Conservation (phyloP, 2,113 vertebrate species). For the Gorilla gorilla region DNA sequence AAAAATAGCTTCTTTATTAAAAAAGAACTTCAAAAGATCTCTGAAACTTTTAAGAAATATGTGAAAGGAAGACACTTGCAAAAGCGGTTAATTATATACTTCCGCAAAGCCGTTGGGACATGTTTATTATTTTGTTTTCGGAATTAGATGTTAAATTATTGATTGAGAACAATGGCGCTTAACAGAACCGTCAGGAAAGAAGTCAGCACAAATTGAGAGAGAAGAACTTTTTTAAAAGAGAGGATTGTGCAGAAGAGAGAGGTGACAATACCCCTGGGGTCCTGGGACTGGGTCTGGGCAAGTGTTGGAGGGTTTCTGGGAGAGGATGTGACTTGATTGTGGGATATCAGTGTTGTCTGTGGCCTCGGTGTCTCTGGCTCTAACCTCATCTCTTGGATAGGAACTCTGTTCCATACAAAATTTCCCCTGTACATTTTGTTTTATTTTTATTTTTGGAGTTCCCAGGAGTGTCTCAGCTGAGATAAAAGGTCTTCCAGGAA, state of each 20-base stretch:
- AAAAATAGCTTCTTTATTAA: slow-evolving; percentile 39
- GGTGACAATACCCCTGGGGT: fast-evolving
- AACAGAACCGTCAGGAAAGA: neutral
- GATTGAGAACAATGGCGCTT: neutral
- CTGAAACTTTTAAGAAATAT: neutral
- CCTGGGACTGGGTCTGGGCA: neutral
- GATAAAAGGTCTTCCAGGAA: neutral
- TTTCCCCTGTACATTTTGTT: fast-evolving
- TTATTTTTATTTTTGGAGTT: too few relatives aligned
- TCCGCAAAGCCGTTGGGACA: neutral
- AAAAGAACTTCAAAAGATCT: neutral
- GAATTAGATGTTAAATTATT: neutral
- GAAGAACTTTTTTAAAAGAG: fast-evolving
- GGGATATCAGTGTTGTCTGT: neutral
- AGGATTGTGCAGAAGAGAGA: neutral
- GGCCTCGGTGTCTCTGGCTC: neutral
- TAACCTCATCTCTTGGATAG: neutral
- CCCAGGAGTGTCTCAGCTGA: neutral
- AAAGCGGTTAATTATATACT: neutral
- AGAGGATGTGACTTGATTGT: neutral
- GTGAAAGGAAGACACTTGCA: neutral
- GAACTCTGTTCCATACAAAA: neutral
- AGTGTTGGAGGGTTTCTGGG: too few relatives aligned
- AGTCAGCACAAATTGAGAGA: fast-evolving
- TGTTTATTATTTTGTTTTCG: neutral